Conservation (phyloP, 1,140 invertebrate species). For the Polypedilum vanderplanki region DNA sequence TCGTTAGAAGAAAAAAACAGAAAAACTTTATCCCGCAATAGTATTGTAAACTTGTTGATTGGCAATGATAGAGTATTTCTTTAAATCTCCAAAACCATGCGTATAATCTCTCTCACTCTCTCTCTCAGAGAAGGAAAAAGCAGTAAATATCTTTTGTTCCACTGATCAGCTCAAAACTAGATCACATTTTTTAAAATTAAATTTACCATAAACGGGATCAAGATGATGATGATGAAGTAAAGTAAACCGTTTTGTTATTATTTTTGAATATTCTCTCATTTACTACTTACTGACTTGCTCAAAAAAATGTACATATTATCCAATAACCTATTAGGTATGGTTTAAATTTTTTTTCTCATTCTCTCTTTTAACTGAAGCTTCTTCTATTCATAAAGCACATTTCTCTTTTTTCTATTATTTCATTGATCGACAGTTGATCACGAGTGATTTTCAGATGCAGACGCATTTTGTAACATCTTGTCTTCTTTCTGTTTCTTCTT, state of each 20-base stretch:
- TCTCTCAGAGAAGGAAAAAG: no score
- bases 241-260: constrained; percentile 23
- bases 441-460: constrained; percentile 23
- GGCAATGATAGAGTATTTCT: no score
- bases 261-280: neutral
- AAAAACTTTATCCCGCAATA: no score
- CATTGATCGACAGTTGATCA: neutral
- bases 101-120: no score
- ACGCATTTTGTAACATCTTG: constrained; percentile 36
- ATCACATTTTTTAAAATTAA: neutral
- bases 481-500: constrained; percentile 32
- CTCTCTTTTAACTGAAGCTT: no score
- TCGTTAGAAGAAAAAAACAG: no score
- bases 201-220: constrained; percentile 25
- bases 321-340: no score
- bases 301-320: neutral
- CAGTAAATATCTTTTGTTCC: neutral
- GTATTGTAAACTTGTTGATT: no score
- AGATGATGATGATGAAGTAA: neutral
- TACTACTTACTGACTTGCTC: constrained; percentile 1
- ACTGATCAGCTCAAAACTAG: neutral
- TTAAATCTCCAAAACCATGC: no score
- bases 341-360: no score
- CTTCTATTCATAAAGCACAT: no score
- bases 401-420: neutral